A percentile compares a stretch with the other conserved stretches of the same genome.
phyloP scores from a whole-genome alignment of 2,888 invertebrate genomes.

The Neoitamus cyanurus region DNA sequence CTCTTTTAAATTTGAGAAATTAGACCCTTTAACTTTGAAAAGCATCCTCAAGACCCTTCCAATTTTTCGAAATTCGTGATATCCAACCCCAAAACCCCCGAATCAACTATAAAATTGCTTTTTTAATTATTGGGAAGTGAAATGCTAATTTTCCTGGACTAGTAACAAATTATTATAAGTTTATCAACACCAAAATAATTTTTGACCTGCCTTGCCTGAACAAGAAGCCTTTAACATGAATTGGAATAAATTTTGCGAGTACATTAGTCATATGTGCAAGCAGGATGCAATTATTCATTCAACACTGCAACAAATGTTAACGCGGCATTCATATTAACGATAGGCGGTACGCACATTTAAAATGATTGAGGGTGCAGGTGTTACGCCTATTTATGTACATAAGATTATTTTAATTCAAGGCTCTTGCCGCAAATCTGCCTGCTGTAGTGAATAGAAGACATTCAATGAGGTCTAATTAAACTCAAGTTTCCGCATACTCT shows the following conservation, averaged over 20 bases:
- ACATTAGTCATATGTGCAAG: neutral
- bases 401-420: neutral
- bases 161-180: too few species aligned
- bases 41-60: too few species aligned
- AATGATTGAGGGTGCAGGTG: neutral
- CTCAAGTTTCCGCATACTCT: conserved; percentile 10
- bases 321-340: neutral
- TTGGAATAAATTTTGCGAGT: neutral
- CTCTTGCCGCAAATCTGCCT: neutral
- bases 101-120: too few species aligned
- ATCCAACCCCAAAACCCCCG: too few species aligned
- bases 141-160: too few species aligned
- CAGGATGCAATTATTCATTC: conserved; percentile 5
- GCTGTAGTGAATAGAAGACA: neutral
- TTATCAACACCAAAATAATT: neutral
- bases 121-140: too few species aligned
- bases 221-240: neutral
- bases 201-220: neutral
- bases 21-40: too few species aligned
- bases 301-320: neutral
- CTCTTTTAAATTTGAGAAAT: too few species aligned
- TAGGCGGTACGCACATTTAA: neutral
- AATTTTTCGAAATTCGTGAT: too few species aligned
- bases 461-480: neutral
- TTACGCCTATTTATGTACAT: neutral